Evolutionary conservation across 2,888 invertebrate species (phyloP).

Genomic region (Drepanosiphum platanoidis): DNA sequence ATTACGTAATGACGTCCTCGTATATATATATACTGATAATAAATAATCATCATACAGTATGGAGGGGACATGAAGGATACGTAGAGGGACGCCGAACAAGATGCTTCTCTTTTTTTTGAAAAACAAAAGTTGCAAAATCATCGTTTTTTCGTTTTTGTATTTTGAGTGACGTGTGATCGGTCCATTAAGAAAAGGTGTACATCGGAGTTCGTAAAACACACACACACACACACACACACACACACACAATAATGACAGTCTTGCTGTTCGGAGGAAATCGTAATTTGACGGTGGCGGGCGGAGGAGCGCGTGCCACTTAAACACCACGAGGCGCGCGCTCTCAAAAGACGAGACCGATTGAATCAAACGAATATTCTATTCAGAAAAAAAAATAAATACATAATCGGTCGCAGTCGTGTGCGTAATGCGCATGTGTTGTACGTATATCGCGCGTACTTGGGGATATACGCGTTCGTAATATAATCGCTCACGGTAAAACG

Average conservation of each 20-base stretch:
- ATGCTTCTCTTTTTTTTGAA: slow-evolving; percentile 30
- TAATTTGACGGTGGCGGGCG: slow-evolving; percentile 47
- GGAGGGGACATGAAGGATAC: neutral
- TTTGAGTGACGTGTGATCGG: slow-evolving; percentile 33
- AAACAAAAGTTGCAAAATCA: slow-evolving; percentile 59
- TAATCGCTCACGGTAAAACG: neutral
- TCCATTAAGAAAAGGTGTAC: slow-evolving; percentile 44
- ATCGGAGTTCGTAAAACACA: neutral
- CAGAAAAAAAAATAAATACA: neutral
- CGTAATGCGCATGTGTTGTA: too few species aligned
- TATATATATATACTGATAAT: neutral
- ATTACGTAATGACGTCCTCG: neutral
- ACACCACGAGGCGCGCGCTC: slow-evolving; percentile 18
- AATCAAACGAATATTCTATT: slow-evolving; percentile 52
- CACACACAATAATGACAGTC: slow-evolving; percentile 39
- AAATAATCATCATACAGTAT: neutral
- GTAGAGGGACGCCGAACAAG: neutral
- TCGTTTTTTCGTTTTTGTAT: slow-evolving; percentile 29
- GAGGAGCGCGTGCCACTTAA: slow-evolving; percentile 59
- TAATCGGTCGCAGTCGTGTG: neutral
- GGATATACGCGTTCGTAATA: too few species aligned
- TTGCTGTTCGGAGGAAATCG: slow-evolving; percentile 48
- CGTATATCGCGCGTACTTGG: neutral
- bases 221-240: too few species aligned
- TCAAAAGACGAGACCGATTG: slow-evolving; percentile 49